Conservation (phyloP, 2,113 vertebrate genomes). For the Mirounga angustirostris region DNA sequence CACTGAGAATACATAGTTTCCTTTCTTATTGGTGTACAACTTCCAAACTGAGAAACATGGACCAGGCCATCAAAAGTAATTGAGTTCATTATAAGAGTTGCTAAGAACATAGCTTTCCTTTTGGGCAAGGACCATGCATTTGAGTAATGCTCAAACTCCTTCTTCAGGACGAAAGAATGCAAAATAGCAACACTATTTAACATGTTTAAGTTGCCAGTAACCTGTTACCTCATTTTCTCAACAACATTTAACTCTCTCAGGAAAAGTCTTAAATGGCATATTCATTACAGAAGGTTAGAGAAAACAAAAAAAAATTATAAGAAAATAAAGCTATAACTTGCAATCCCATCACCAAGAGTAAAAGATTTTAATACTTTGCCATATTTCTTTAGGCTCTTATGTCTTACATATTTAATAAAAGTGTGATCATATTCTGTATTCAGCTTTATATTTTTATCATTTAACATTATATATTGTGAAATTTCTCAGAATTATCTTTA, state of each 20-base stretch:
- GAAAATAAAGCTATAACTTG: neutral
- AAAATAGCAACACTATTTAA: neutral
- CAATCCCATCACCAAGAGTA: neutral
- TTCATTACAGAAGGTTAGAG: neutral
- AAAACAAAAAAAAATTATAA: neutral
- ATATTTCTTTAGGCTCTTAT: neutral
- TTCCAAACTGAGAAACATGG: neutral
- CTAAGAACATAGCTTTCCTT: neutral
- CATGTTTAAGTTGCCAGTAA: neutral
- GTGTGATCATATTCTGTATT: neutral
- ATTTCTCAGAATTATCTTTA: slow-evolving; percentile 21
- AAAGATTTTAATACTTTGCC: slow-evolving; percentile 3
- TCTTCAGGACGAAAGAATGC: neutral
- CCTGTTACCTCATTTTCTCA: neutral
- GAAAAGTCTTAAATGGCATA: neutral
- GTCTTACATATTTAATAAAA: neutral
- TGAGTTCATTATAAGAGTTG: neutral
- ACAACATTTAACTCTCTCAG: neutral
- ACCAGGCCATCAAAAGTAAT: neutral
- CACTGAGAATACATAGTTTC: neutral
- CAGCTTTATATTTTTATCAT: neutral
- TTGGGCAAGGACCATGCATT: neutral
- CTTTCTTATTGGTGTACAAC: neutral
- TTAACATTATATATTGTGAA: neutral
- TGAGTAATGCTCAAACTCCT: neutral